Base-by-base conservation (phyloP, 1,140 invertebrate species). In the Asbolus verrucosus region DNA sequence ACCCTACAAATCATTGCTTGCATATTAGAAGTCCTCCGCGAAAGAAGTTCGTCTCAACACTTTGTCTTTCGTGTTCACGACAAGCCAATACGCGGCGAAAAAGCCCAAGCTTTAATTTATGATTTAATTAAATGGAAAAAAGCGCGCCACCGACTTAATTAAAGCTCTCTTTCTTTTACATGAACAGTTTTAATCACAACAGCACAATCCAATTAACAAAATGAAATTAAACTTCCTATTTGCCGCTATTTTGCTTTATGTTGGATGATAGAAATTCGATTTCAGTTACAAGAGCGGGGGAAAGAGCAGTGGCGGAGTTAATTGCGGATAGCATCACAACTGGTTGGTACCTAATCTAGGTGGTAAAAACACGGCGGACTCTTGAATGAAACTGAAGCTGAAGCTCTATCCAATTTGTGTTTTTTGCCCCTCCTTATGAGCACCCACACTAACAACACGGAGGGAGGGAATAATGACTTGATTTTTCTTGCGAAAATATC, bases 11-110 rank as follows among this genome's bases (percentile, higher is more conserved):
- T 54, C 21, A 54, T 54, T 21, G 3, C 19, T n/a, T n/a, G n/a
- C n/a, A n/a, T n/a, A n/a, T n/a, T n/a, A n/a, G n/a, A n/a, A n/a
- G n/a, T n/a, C n/a, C n/a, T n/a, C n/a, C n/a, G n/a, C n/a, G n/a
- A n/a, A n/a, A n/a, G n/a, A n/a, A n/a, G n/a, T 54, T 54, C 46
- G 46, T n/a, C 46, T 54, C 46, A 27, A 54, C 46, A 27, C 21
- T 54, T 54, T 54, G 46, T 27, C 46, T 27, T 27, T 8, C 24
- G 24, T 27, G 24, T n/a, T n/a, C n/a, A n/a, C n/a, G n/a, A n/a
- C n/a, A n/a, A n/a, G n/a, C n/a, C n/a, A n/a, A n/a, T n/a, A n/a
- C n/a, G n/a, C n/a, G n/a, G n/a, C n/a, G n/a, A n/a, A n/a, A n/a
- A n/a, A n/a, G n/a, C n/a, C n/a, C n/a, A n/a, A n/a, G n/a, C n/a